phyloP scores from a whole-genome alignment of 2,888 invertebrate genomes.

The Torymus texanus region DNA sequence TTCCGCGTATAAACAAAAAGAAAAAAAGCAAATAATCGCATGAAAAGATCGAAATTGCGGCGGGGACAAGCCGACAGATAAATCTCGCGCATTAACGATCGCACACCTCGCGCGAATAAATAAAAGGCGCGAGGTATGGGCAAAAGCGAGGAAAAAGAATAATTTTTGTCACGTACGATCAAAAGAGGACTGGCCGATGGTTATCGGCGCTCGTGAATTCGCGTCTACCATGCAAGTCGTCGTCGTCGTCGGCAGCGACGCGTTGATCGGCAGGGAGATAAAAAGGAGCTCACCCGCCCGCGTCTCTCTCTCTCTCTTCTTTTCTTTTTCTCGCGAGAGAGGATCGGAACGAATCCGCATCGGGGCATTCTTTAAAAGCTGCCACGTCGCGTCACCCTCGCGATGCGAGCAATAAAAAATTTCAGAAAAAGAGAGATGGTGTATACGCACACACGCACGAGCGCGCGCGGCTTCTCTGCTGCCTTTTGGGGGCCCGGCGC shows the following conservation, averaged over 20 bases:
- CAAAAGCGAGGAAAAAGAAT: constrained; percentile 9
- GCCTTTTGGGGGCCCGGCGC: constrained; percentile 31
- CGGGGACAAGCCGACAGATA: constrained; percentile 12
- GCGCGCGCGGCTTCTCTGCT: constrained; percentile 2
- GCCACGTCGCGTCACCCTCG: constrained; percentile 30
- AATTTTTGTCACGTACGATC: constrained; percentile 52
- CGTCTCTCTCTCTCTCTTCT: constrained; percentile 2
- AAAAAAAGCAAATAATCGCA: neutral
- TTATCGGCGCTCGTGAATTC: constrained; percentile 44
- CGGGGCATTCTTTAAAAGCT: constrained; percentile 21
- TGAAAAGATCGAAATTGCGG: no score
- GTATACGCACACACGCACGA: neutral
- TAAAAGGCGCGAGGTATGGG: constrained; percentile 9
- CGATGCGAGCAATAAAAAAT: constrained; percentile 25
- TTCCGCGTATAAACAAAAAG: neutral
- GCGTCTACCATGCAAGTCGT: constrained; percentile 16
- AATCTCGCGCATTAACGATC: constrained; percentile 42
- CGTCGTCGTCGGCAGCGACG: neutral
- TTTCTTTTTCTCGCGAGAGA: neutral
- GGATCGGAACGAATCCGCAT: neutral
- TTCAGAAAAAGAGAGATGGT: no score
- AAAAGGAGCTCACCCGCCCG: constrained; percentile 7
- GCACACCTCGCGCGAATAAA: constrained; percentile 42
- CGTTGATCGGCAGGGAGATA: constrained; percentile 43
- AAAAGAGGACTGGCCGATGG: constrained; percentile 38